A percentile compares a stretch with the other conserved stretches of the same genome.
phyloP scores from a whole-genome alignment of 2,888 invertebrate species.

The Drosophila neotestacea region DNA sequence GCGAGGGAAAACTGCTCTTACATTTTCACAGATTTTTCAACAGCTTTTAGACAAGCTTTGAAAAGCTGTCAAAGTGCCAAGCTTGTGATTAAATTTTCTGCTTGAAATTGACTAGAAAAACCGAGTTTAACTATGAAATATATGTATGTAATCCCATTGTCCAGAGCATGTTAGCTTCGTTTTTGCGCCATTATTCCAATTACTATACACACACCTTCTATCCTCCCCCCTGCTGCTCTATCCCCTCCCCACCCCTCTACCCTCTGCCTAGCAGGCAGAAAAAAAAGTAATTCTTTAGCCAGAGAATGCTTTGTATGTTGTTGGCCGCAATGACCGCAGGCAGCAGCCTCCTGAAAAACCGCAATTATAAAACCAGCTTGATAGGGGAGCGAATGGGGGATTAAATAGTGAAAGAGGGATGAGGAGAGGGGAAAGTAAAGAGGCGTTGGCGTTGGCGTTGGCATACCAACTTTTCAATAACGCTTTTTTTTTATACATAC shows the following conservation, averaged over 20 bases:
- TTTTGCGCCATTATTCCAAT: constrained; percentile 58
- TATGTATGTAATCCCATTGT: constrained; percentile 50
- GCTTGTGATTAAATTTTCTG: constrained; percentile 3
- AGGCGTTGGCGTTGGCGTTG: constrained; percentile 19
- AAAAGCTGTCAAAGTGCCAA: constrained; percentile 6
- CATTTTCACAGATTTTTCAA: background rate
- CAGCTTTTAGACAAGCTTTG: constrained; percentile 9
- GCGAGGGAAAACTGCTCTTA: background rate
- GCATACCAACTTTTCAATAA: constrained; percentile 56
- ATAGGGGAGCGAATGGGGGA: constrained; percentile 7
- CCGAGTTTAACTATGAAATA: constrained; percentile 17
- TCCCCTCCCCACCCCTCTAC: background rate
- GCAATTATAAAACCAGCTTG: constrained; percentile 72
- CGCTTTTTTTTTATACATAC: constrained; percentile 25
- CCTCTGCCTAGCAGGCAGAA: constrained; percentile 25
- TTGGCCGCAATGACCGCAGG: constrained; percentile 73
- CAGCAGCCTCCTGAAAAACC: constrained; percentile 67
- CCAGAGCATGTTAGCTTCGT: constrained; percentile 53
- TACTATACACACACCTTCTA: constrained; percentile 24
- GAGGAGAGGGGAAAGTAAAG: background rate
- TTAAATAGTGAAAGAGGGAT: background rate
- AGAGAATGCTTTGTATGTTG: constrained; percentile 39
- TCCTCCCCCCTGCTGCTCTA: background rate
- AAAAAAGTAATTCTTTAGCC: constrained; percentile 60
- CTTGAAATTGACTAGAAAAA: constrained; percentile 5